Base-by-base conservation (phyloP, 2,888 invertebrate genomes). In the Drosophila siamana region DNA sequence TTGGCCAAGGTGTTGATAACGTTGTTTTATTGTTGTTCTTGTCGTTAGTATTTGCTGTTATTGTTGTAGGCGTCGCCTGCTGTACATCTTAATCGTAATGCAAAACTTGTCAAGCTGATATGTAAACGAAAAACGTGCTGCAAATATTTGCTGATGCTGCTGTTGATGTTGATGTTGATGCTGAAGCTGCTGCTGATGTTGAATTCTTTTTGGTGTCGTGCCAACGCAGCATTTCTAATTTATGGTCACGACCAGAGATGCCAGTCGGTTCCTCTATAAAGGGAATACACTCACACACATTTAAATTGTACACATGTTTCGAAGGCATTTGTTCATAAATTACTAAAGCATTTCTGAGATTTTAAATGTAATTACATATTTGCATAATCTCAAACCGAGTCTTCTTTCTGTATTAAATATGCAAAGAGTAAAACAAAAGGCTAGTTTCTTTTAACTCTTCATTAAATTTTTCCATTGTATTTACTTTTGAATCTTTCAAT, bases 81-180 rank as follows among this genome's bases (percentile, higher is more conserved):
- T 81, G 87, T 88, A 88, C 89, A 87, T 84, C 85, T 86, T 87
- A 86, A 86, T 86, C 89, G 89, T 85, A 87, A 85, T 84, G 87
- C 81, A 87, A 88, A 84, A 85, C 76, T 76, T 87, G 85, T 84
- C 88, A 84, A 77, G 84, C 80, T 84, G 88, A 84, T 84, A 83
- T 84, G 83, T 88, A 84, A 83, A 84, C 83, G 83, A 80, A 89
- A 70, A 84, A 86, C 85, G 85, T 86, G 85, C 85, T 59, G 74
- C 77, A 87, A 88, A 88, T 86, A 88, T 88, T 89, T 87, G 74
- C 88, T 78, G 85, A 80, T 79, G 41, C 43, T n/a, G 24, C 33
- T 30, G 28, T 2, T 28, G 28, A 1, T 28, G 28, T 0, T 28
- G 26, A 1, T 28, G 28, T 28, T 28, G 28, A 7, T 28, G 28